Conservation (phyloP, 2,888 invertebrate species). For the Sipha maydis region DNA sequence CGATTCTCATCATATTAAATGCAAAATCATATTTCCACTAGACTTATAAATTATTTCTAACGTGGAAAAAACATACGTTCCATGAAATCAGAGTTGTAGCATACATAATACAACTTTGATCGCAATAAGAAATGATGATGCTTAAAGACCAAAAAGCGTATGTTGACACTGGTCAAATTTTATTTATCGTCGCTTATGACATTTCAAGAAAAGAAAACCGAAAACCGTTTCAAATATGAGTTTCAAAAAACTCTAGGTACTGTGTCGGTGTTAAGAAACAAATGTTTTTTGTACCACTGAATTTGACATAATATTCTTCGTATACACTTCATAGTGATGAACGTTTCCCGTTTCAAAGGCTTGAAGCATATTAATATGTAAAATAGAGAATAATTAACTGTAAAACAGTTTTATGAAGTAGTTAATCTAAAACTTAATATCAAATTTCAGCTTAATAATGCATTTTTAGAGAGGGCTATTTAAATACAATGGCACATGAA, state of each 20-base stretch:
- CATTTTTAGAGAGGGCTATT: too few species aligned
- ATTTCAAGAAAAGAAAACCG: neutral
- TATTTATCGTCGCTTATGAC: neutral
- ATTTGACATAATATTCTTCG: neutral
- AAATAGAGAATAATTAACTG: too few species aligned
- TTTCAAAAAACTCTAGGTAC: neutral
- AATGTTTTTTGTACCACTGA: neutral
- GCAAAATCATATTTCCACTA: slow-evolving; percentile 25
- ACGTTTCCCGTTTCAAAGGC: too few species aligned
- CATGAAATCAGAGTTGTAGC: neutral
- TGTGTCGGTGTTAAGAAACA: neutral
- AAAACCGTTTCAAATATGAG: slow-evolving; percentile 9
- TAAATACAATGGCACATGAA: too few species aligned
- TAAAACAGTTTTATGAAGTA: too few species aligned
- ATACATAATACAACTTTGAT: slow-evolving; percentile 20
- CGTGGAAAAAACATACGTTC: neutral
- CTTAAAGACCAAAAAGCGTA: neutral
- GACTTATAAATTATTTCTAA: slow-evolving; percentile 36
- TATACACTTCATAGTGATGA: too few species aligned
- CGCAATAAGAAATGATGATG: neutral
- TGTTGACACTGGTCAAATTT: slow-evolving; percentile 13
- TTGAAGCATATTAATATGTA: too few species aligned
- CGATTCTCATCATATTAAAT: slow-evolving; percentile 16
- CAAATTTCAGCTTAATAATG: too few species aligned
- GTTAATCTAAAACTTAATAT: too few species aligned